Evolutionary conservation across 2,797 vertebrate genomes (phyloP), one percentile per base, ranked within the genome.

Genomic region (Oreochromis mossambicus): DNA sequence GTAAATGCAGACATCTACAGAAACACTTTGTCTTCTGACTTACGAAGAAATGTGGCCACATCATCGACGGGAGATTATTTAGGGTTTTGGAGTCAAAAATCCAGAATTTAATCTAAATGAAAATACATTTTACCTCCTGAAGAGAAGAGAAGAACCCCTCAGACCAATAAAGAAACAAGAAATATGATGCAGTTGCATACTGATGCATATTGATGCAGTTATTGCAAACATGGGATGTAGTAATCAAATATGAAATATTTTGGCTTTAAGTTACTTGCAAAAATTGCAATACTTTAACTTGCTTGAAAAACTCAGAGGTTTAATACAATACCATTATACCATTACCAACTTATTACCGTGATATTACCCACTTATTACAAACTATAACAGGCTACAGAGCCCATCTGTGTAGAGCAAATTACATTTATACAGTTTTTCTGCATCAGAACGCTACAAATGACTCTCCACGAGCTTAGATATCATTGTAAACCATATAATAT

Each of bases 1-100:
- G 38, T 68, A 41, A 68, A 14, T 21, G 36, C 7, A 12, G 8
- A 41, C 7, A 14, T 41, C 63, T 68, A 41, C 36, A 68, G 12
- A 41, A 68, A 41, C n/a, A 41, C n/a, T 14, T 41, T 68, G 34
- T 24, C 36, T 41, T 14, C 36, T 21, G n/a, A 1, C 36, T 14
- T 68, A 41, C 5, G 1, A 41, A 24, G 36, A 68, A 68, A 41
- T 68, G n/a, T 41, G 0, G 36, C 61, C 34, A 24, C 61, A 14
- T 41, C 13, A 21, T 63, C 4, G 4, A 21, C 2, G 0, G 61
- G 36, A 21, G 32, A 43, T 13, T 43, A 43, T 19, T 43, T 14
- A 43, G 21, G n/a, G 1, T 68, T 43, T 26, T 68, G 38, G 7
- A 21, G 19, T 34, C 14, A 55, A 55, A 55, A 26, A 17, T 32